phyloP scores from a whole-genome alignment of 1,140 invertebrate genomes.

The Macrobrachium nipponense region DNA sequence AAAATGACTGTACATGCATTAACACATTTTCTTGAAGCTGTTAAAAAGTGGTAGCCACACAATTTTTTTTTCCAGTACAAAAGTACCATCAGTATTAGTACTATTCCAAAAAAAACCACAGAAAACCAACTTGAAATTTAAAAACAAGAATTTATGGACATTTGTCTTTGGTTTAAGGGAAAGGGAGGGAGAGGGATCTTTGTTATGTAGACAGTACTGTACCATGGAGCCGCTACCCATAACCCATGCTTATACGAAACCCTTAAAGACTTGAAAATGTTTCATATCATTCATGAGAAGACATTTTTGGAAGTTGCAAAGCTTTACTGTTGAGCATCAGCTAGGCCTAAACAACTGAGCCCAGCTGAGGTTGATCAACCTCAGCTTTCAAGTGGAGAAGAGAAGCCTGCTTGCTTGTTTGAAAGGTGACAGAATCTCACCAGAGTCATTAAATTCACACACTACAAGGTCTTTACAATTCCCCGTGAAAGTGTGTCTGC shows the following conservation, averaged over 20 bases:
- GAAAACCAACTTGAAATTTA: slow-evolving; percentile 8
- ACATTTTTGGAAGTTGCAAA: not conserved
- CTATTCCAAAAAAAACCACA: not conserved
- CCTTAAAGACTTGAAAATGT: slow-evolving; percentile 10
- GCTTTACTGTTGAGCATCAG: slow-evolving; percentile 17
- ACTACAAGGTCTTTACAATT: slow-evolving; percentile 63
- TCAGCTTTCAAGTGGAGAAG: slow-evolving; percentile 34
- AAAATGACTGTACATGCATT: slow-evolving; percentile 13
- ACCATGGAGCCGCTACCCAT: not conserved
- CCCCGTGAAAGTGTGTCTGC: slow-evolving; percentile 61
- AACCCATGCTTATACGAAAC: slow-evolving; percentile 29
- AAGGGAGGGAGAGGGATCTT: slow-evolving; percentile 2
- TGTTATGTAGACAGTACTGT: slow-evolving; percentile 19
- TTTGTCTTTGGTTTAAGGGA: not conserved
- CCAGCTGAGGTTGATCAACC: not conserved
- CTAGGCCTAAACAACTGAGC: slow-evolving; percentile 24
- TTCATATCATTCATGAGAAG: slow-evolving; percentile 11
- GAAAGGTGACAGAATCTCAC: slow-evolving; percentile 52
- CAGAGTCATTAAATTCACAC: slow-evolving; percentile 57
- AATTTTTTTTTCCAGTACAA: no score
- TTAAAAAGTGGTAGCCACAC: not conserved
- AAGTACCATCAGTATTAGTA: no score
- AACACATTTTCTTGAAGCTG: no score
- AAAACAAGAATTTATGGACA: not conserved
- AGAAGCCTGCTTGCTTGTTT: slow-evolving; percentile 46